phyloP scores from a whole-genome alignment of 2,888 invertebrate species.

The Folsomia manolachei region DNA sequence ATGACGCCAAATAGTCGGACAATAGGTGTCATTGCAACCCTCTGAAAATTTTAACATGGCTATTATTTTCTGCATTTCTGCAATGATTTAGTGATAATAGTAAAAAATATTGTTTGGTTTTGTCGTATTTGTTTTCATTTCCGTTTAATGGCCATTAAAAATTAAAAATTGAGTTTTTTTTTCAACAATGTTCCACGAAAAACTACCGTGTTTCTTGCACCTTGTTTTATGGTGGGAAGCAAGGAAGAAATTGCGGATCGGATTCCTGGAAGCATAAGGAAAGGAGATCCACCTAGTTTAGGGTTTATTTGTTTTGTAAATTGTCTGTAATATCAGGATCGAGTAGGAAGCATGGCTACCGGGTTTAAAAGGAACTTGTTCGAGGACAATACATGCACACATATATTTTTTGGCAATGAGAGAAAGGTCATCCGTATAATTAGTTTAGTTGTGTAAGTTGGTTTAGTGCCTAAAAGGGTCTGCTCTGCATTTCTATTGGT shows the following conservation, averaged over 20 bases:
- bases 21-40: background rate
- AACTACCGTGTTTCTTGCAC: too few relatives aligned
- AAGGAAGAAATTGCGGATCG: background rate
- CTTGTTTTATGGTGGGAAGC: too few relatives aligned
- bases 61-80: background rate
- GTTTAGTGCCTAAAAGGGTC: background rate
- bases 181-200: too few relatives aligned
- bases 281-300: background rate
- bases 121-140: too few relatives aligned
- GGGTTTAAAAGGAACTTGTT: too few relatives aligned
- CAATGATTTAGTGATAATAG: too few relatives aligned
- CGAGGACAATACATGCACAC: too few relatives aligned
- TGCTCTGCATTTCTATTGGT: background rate
- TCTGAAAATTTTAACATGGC: background rate
- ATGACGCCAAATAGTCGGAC: background rate
- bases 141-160: too few relatives aligned
- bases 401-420: background rate
- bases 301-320: background rate
- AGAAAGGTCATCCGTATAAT: background rate
- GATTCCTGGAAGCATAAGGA: background rate
- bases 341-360: too few relatives aligned
- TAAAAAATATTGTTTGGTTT: too few relatives aligned
- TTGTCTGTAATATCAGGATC: too few relatives aligned
- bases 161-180: too few relatives aligned
- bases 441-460: background rate